Conservation (phyloP, 2,888 invertebrate species). For the Anagyrus pseudococci region DNA sequence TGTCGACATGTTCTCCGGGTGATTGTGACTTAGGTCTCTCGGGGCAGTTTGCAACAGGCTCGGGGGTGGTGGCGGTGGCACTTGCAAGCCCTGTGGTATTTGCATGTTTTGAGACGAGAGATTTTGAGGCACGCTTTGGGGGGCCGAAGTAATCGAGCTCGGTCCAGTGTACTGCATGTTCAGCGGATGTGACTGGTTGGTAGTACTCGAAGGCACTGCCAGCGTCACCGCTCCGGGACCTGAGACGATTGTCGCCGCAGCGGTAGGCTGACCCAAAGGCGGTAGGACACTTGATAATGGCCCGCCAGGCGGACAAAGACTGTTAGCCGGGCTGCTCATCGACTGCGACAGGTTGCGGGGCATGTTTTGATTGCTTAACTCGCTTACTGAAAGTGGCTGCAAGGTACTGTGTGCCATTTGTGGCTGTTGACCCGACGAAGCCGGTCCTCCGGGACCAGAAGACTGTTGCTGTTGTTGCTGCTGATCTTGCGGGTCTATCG, state of each 20-base stretch:
- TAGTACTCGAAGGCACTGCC: constrained; percentile 25
- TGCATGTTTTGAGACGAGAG: constrained; percentile 48
- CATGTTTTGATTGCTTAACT: constrained; percentile 48
- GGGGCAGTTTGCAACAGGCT: constrained; percentile 26
- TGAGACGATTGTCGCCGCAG: constrained; percentile 36
- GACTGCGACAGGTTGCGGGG: constrained; percentile 56
- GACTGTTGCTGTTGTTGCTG: constrained; percentile 55
- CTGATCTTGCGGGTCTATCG: constrained; percentile 53
- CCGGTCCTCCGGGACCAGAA: background rate
- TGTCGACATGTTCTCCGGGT: constrained; percentile 52
- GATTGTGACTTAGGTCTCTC: constrained; percentile 43
- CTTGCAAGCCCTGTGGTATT: constrained; percentile 45
- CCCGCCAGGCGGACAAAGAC: constrained; percentile 23
- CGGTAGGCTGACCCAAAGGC: constrained; percentile 29
- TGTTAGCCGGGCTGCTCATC: constrained; percentile 45
- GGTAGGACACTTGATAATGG: constrained; percentile 22
- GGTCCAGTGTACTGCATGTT: constrained; percentile 56
- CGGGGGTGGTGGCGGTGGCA: constrained; percentile 33
- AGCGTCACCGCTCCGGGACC: constrained; percentile 27
- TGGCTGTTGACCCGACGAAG: constrained; percentile 20
- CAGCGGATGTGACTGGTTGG: constrained; percentile 49
- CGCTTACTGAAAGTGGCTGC: constrained; percentile 43
- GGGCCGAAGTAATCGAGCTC: constrained; percentile 50
- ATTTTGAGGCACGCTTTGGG: constrained; percentile 57
- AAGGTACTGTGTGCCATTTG: constrained; percentile 37